Evolutionary conservation across 1,140 invertebrate species (phyloP).

Genomic region (Octopus sinensis): DNA sequence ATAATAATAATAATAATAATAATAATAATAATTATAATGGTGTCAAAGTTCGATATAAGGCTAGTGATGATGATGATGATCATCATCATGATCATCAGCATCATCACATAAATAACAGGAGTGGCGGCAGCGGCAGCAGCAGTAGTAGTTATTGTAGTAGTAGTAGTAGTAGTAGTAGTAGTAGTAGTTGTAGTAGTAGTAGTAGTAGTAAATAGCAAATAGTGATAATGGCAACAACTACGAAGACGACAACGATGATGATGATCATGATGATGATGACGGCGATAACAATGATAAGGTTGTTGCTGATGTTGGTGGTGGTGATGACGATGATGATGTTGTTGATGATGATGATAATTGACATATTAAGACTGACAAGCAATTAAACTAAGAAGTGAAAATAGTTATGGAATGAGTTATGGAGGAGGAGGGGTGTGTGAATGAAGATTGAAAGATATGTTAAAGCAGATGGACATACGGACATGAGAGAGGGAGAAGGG

Average conservation of each 20-base stretch:
- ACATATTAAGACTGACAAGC: not conserved
- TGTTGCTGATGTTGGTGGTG: not conserved
- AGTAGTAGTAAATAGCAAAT: not conserved
- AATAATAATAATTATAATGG: too few species aligned
- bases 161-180: too few species aligned
- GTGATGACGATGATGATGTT: not conserved
- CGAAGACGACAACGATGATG: not conserved
- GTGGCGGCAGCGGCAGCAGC: too few species aligned
- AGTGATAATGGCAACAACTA: not conserved
- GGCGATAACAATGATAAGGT: not conserved
- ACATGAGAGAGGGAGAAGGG: not conserved
- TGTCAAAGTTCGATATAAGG: too few species aligned
- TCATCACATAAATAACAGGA: too few species aligned
- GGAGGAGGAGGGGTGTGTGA: not conserved
- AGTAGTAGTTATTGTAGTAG: too few species aligned
- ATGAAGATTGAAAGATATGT: not conserved
- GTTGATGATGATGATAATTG: not conserved
- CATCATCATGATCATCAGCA: too few species aligned
- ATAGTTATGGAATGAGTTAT: not conserved
- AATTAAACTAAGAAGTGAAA: not conserved
- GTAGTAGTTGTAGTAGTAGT: not conserved
- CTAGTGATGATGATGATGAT: too few species aligned
- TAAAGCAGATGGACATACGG: not conserved
- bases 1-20: too few species aligned
- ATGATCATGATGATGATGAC: not conserved